Evolutionary conservation across 2,888 invertebrate genomes (phyloP).

Genomic region (Chorisops tibialis): DNA sequence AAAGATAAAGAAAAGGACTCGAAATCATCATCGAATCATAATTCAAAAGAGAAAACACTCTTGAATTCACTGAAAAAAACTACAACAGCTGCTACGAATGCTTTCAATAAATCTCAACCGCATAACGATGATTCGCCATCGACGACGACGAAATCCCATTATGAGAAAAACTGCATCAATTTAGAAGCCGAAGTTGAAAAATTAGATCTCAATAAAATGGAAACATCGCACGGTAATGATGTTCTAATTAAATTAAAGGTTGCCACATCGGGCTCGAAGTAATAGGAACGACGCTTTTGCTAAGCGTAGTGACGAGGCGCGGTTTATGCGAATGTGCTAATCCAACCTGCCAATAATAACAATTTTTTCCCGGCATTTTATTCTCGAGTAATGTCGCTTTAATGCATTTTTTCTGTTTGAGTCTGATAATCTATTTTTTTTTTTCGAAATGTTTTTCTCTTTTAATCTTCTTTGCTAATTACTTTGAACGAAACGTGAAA

Average conservation of each 20-base stretch:
- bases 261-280: constrained; percentile 41
- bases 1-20: constrained; percentile 34
- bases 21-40: constrained; percentile 16
- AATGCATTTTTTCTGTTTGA: too few relatives aligned
- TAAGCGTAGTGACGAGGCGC: too few relatives aligned
- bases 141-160: constrained; percentile 38
- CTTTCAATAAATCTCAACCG: constrained; percentile 24
- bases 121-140: constrained; percentile 27
- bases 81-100: constrained; percentile 28
- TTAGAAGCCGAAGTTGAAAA: constrained; percentile 50
- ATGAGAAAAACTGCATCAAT: constrained; percentile 49
- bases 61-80: constrained; percentile 47
- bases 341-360: too few relatives aligned
- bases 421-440: too few relatives aligned
- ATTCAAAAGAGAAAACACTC: constrained; percentile 45
- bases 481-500: too few relatives aligned
- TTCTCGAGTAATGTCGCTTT: too few relatives aligned
- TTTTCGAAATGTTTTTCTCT: too few relatives aligned
- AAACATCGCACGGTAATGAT: constrained; percentile 37
- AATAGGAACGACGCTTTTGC: constrained; percentile 17
- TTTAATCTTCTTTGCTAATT: too few relatives aligned
- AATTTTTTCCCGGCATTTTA: too few relatives aligned
- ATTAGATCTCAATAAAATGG: constrained; percentile 46
- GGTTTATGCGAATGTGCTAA: too few relatives aligned
- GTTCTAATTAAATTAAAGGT: constrained; percentile 49